phyloP scores from a whole-genome alignment of 2,888 invertebrate species.

The Pteria penguin region DNA sequence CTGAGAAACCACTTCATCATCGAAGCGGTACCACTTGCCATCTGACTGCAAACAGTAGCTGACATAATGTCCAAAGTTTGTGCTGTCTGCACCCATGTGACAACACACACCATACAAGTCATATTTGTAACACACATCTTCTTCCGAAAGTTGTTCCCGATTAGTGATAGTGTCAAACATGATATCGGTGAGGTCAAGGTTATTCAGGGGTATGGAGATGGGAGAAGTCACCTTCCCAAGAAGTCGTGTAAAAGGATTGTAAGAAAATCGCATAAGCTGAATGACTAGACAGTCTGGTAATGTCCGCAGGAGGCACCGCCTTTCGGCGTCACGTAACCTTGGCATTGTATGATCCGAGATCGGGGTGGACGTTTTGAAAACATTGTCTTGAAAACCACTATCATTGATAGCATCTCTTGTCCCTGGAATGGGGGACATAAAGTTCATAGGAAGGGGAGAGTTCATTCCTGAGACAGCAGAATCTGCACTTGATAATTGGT shows the following conservation, averaged over 20 bases:
- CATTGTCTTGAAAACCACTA: conserved; percentile 72
- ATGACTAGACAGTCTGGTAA: conserved; percentile 77
- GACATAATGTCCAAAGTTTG: conserved; percentile 75
- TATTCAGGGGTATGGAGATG: conserved; percentile 69
- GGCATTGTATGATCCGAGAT: conserved; percentile 51
- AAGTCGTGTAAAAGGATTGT: conserved; percentile 61
- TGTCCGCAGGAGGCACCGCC: conserved; percentile 74
- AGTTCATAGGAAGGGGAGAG: conserved; percentile 46
- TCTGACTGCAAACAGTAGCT: conserved; percentile 66
- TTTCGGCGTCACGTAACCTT: conserved; percentile 63
- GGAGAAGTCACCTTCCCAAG: conserved; percentile 71
- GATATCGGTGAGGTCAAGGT: conserved; percentile 70
- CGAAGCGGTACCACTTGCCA: conserved; percentile 74
- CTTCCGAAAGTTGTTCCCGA: conserved; percentile 67
- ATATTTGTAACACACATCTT: conserved; percentile 62
- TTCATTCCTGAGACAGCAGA: conserved; percentile 46
- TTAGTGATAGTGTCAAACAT: conserved; percentile 75
- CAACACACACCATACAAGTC: conserved; percentile 75
- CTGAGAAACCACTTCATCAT: conserved; percentile 73
- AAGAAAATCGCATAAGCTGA: conserved; percentile 76
- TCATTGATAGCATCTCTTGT: conserved; percentile 61
- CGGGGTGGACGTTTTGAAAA: conserved; percentile 76
- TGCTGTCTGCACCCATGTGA: conserved; percentile 74
- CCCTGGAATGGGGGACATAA: conserved; percentile 69
- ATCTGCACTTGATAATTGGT: conserved; percentile 37